Evolutionary conservation across 2,113 vertebrate species (phyloP).

Genomic region (Chunga burmeisteri): DNA sequence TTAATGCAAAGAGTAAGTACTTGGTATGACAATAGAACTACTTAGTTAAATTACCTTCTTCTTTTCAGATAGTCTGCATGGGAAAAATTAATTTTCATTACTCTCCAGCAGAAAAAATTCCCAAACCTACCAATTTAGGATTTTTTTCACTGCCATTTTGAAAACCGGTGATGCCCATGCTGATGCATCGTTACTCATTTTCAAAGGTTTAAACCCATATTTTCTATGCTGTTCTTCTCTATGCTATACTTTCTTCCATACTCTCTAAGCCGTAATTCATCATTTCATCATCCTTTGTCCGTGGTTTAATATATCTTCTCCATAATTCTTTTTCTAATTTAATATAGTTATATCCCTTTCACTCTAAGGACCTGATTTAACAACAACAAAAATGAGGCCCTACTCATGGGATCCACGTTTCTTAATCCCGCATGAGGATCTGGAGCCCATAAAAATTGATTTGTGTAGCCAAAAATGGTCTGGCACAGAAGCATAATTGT

Average conservation of each 20-base stretch:
- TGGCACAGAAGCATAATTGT: slow-evolving; percentile 21
- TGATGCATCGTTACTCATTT: slow-evolving; percentile 63
- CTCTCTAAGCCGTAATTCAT: slow-evolving; percentile 30
- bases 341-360: slow-evolving; percentile 28
- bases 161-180: slow-evolving; percentile 64
- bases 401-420: not conserved
- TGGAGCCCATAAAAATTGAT: slow-evolving; percentile 28
- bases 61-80: slow-evolving; percentile 61
- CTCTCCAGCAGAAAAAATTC: slow-evolving; percentile 55
- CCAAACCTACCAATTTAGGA: slow-evolving; percentile 35
- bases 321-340: slow-evolving; percentile 40
- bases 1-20: slow-evolving; percentile 81
- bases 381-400: slow-evolving; percentile 4
- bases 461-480: not conserved
- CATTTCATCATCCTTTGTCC: slow-evolving; percentile 62
- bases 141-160: slow-evolving; percentile 47
- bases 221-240: slow-evolving; percentile 51
- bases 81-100: slow-evolving; percentile 58
- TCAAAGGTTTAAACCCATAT: slow-evolving; percentile 64
- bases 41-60: slow-evolving; percentile 51
- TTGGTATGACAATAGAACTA: slow-evolving; percentile 36
- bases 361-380: slow-evolving; percentile 32
- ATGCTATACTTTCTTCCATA: not conserved
- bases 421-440: not conserved
- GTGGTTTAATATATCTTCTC: slow-evolving; percentile 35